phyloP scores from a whole-genome alignment of 2,113 vertebrate genomes.

The Sturnira hondurensis region DNA sequence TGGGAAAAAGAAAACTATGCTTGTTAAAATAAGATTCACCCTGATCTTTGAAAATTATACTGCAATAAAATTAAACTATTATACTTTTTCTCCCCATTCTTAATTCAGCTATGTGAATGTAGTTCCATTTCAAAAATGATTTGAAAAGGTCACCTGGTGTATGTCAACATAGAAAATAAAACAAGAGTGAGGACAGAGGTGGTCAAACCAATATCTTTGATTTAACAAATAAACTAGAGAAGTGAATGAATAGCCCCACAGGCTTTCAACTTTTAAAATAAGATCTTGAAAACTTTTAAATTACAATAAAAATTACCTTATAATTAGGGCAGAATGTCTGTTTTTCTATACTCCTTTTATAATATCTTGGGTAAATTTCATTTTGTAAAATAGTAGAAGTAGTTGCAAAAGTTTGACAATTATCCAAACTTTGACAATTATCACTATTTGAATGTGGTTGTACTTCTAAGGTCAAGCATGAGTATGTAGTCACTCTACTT shows the following conservation, averaged over 20 bases:
- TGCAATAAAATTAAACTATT: not conserved
- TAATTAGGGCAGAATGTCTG: not conserved
- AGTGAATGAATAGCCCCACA: not conserved
- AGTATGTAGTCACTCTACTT: not conserved
- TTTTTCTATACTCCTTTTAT: not conserved
- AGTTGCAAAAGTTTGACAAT: not conserved
- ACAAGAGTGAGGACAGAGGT: not conserved
- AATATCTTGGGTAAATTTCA: not conserved
- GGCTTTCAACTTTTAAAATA: conserved; percentile 1
- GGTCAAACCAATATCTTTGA: not conserved
- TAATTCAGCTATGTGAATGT: not conserved
- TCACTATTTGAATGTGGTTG: not conserved
- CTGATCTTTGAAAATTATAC: not conserved
- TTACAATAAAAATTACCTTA: not conserved
- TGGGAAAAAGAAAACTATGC: not conserved
- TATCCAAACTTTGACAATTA: not conserved
- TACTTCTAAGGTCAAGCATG: not conserved
- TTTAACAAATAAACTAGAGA: conserved; percentile 1
- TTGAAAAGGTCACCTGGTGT: not conserved
- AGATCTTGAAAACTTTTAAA: not conserved
- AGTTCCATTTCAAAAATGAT: not conserved
- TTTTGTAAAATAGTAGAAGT: not conserved
- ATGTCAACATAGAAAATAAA: not conserved
- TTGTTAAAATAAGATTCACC: not conserved
- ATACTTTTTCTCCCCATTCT: not conserved